Evolutionary conservation across 2,797 vertebrate genomes (phyloP).

Genomic region (Eulemur albifrons): DNA sequence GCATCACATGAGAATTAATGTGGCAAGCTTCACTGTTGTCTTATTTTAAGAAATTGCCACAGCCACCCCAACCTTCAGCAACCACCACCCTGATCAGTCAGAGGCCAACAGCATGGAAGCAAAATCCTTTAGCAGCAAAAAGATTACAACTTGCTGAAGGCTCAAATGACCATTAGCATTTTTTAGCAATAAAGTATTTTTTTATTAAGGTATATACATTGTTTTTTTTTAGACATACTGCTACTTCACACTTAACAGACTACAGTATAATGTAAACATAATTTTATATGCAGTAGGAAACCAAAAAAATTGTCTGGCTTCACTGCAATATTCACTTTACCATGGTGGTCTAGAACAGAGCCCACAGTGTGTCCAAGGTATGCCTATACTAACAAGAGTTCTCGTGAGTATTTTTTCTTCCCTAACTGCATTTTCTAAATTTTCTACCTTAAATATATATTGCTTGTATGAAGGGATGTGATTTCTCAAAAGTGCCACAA

Average conservation of each 20-base stretch:
- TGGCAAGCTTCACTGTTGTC: background rate
- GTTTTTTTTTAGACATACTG: background rate
- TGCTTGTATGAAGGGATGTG: background rate
- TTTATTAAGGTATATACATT: background rate
- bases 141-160: background rate
- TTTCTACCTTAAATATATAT: background rate
- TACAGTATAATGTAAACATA: background rate
- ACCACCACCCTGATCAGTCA: background rate
- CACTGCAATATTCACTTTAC: background rate
- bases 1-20: background rate
- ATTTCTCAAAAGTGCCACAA: slow-evolving; percentile 13
- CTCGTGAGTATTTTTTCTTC: background rate
- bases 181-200: background rate
- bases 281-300: background rate
- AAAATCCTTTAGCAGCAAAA: background rate
- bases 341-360: background rate
- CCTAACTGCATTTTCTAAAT: background rate
- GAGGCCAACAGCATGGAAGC: background rate
- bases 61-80: background rate
- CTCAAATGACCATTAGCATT: background rate
- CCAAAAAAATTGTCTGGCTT: background rate
- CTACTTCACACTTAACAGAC: background rate
- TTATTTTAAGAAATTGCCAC: background rate
- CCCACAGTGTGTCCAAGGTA: background rate
- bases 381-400: background rate